Base-by-base conservation (phyloP, 2,113 vertebrate genomes). In the Mixornis gularis region DNA sequence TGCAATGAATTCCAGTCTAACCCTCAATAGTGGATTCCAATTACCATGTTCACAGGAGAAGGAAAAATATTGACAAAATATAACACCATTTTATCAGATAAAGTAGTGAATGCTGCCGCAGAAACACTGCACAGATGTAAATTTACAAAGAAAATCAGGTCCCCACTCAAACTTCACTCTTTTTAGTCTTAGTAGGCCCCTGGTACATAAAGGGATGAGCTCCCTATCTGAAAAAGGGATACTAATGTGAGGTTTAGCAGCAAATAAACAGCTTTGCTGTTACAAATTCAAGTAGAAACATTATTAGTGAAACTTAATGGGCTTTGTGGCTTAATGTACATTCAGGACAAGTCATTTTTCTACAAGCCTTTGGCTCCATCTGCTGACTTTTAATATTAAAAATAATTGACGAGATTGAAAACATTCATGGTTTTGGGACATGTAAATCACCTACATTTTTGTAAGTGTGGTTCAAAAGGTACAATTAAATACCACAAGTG, bases 281-380 rank as follows among this genome's bases (percentile, higher is more conserved):
- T 52, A 79, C 1, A 71, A 71, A 79, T 80, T 94, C 71, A 51
- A 77, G 52, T 41, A 87, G 38, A 73, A 86, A 77, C 44, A 56
- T 48, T 64, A 82, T 74, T 60, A 90, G 51, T 65, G 92, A 60
- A 76, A 92, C 78, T 79, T 80, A 30, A 46, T 34, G 69, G 68
- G 53, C 51, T 89, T 71, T 84, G 94, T 72, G 69, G 91, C 83
- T 91, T 92, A 92, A 88, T 38, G 81, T 38, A 77, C 43, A 81
- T 44, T 77, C 79, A 90, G 89, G 62, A 63, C 79, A 91, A 95
- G 85, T 87, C 88, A 80, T 91, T 96, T 96, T 97, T 96, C 95
- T 90, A 84, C 92, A 95, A 95, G 97, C 62, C 97, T 98, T 94
- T 98, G 96, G 97, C 97, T 98, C 98, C 98, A 98, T 97, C 98